These are phyloP conservation scores for Drosophila bipectinata DNA, from an alignment of 1,140 invertebrate genomes.

Conservation along the genomic window DNA sequence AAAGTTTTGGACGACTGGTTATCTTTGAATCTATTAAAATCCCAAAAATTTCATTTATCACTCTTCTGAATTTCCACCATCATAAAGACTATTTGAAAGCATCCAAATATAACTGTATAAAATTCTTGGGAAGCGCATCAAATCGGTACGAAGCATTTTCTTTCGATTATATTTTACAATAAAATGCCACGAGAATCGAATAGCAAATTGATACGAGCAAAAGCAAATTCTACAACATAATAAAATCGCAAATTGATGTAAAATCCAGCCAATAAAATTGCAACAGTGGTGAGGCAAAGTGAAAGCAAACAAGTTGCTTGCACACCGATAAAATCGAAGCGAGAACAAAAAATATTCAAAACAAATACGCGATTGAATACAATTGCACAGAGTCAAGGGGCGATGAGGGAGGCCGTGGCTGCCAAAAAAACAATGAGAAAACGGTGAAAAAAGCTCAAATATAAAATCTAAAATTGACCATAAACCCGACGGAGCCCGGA, in stretches of 20 bases:
- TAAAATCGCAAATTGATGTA: constrained; percentile 48
- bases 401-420: not conserved
- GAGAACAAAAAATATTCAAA: constrained; percentile 42
- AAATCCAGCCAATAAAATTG: constrained; percentile 50
- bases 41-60: not conserved
- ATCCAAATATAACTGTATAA: not conserved
- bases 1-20: too few relatives aligned
- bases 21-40: too few relatives aligned
- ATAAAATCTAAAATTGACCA: constrained; percentile 68
- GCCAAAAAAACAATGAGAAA: constrained; percentile 40
- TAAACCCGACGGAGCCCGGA: constrained; percentile 47
- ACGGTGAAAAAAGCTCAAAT: constrained; percentile 34
- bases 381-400: constrained; percentile 17
- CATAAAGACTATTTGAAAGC: not conserved
- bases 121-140: not conserved
- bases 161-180: constrained; percentile 6
- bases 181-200: constrained; percentile 3
- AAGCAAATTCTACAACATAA: not conserved
- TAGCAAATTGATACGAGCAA: constrained; percentile 25
- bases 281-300: constrained; percentile 46
- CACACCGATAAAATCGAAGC: constrained; percentile 55
- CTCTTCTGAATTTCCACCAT: not conserved
- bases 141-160: not conserved
- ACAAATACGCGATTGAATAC: constrained; percentile 45
- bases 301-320: constrained; percentile 55